Conservation (phyloP, 2,797 vertebrate genomes). For the Hippoglossus hippoglossus region DNA sequence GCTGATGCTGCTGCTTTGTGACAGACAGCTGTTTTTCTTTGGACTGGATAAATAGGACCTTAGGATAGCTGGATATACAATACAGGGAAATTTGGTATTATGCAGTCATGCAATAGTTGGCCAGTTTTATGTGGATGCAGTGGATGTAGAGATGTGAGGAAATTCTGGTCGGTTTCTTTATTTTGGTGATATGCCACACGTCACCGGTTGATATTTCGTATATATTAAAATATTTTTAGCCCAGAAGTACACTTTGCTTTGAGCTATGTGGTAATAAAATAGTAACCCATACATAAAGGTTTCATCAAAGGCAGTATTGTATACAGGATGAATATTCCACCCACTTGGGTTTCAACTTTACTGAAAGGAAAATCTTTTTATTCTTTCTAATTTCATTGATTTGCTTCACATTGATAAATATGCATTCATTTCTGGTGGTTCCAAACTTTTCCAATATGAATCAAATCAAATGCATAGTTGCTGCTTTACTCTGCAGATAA, state of each 20-base stretch:
- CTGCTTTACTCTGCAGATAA: conserved; percentile 43
- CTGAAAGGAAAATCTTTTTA: conserved; percentile 10
- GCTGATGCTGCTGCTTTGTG: conserved; percentile 25
- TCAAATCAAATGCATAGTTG: conserved; percentile 55
- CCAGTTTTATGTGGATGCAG: conserved; percentile 9
- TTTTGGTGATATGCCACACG: conserved; percentile 35
- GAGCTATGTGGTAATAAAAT: conserved; percentile 22
- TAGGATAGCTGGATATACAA: conserved; percentile 9
- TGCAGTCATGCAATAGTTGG: conserved; percentile 18
- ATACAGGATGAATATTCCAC: conserved; percentile 4
- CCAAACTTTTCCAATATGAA: conserved; percentile 50
- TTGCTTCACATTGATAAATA: conserved; percentile 40
- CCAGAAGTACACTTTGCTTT: conserved; percentile 29
- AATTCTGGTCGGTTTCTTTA: conserved; percentile 24
- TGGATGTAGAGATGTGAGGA: conserved; percentile 24
- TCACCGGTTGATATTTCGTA: conserved; percentile 29
- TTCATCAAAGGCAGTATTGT: conserved; percentile 42
- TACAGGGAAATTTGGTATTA: conserved; percentile 22
- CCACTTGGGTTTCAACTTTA: conserved; percentile 5
- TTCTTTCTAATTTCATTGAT: conserved; percentile 42
- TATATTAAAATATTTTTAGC: conserved; percentile 27
- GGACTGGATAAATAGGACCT: conserved; percentile 34
- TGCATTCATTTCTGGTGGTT: conserved; percentile 45
- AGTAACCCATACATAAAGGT: conserved; percentile 10
- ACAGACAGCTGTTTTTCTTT: conserved; percentile 46